phyloP scores from a whole-genome alignment of 2,797 vertebrate species.

The Varecia variegata region DNA sequence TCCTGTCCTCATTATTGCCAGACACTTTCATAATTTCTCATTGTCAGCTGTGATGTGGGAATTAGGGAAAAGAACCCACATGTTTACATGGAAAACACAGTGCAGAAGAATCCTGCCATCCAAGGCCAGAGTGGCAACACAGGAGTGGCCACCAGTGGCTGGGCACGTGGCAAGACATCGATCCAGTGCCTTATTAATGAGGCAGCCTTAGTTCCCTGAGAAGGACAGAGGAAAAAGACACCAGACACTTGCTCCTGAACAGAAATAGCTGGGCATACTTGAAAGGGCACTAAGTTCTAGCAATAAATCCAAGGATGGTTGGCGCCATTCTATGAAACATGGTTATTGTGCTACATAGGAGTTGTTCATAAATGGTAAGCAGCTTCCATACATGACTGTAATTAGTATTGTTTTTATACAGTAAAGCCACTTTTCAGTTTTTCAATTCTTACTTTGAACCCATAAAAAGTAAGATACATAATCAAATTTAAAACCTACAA shows the following conservation, averaged over 20 bases:
- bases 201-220: not conserved
- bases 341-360: not conserved
- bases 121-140: not conserved
- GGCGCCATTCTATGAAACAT: not conserved
- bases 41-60: not conserved
- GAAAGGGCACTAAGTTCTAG: not conserved
- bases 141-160: not conserved
- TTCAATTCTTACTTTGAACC: not conserved
- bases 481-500: not conserved
- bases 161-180: rapidly evolving
- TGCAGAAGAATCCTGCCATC: not conserved
- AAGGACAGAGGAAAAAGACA: not conserved
- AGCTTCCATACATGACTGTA: not conserved
- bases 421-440: not conserved
- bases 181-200: not conserved
- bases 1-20: not conserved
- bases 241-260: not conserved
- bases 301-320: not conserved
- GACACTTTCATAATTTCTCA: not conserved
- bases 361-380: not conserved
- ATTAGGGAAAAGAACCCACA: not conserved
- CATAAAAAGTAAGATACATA: not conserved
- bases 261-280: not conserved
- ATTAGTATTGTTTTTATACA: not conserved
- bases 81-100: not conserved